These are phyloP conservation scores for Platycheirus albimanus DNA, from an alignment of 2,888 invertebrate genomes.

Conservation along the genomic window DNA sequence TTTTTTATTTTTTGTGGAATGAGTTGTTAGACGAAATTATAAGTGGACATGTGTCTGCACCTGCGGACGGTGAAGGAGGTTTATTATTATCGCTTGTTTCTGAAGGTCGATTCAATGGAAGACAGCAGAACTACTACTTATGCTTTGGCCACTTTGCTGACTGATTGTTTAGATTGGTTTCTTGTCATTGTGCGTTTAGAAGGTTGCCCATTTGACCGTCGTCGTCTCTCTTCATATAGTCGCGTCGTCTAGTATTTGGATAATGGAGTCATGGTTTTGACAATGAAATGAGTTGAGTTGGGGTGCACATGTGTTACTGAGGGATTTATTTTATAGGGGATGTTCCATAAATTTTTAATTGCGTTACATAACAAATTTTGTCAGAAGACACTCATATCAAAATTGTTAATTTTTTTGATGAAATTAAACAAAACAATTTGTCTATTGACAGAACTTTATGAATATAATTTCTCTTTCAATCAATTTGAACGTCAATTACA, in stretches of 20 bases:
- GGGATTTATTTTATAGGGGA: no score
- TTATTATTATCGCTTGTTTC: conserved; percentile 27
- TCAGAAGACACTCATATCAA: no score
- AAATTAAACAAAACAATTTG: no score
- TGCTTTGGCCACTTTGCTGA: conserved; percentile 54
- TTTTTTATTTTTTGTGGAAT: background rate
- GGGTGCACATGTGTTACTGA: no score
- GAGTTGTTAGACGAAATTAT: conserved; percentile 38
- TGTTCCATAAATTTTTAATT: no score
- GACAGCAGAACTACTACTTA: conserved; percentile 42
- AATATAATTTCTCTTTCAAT: no score
- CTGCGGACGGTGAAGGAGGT: conserved; percentile 30
- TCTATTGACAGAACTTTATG: no score
- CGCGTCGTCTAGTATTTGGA: background rate
- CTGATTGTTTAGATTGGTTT: conserved; percentile 42
- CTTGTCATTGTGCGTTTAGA: conserved; percentile 13
- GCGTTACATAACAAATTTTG: no score
- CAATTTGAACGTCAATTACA: no score
- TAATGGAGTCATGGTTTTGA: conserved; percentile 6
- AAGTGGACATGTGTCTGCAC: conserved; percentile 49
- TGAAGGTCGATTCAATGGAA: conserved; percentile 11
- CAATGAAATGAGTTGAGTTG: background rate
- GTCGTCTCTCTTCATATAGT: background rate
- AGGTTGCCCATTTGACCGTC: conserved; percentile 39
- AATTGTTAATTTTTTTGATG: no score